These are phyloP conservation scores for Lamellibrachia satsuma DNA, from an alignment of 2,888 invertebrate genomes.

Conservation along the genomic window DNA sequence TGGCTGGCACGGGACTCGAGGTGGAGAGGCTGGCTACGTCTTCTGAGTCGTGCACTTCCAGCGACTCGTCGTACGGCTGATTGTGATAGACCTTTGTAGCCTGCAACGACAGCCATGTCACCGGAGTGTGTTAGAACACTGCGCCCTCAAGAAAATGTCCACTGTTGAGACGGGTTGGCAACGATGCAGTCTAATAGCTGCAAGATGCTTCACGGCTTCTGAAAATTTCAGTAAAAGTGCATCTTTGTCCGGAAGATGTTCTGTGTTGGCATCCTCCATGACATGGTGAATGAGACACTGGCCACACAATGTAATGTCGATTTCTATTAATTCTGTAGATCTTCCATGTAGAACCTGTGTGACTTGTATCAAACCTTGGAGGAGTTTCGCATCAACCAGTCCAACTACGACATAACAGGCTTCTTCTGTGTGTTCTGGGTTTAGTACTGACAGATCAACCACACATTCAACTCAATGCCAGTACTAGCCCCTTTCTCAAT, in stretches of 20 bases:
- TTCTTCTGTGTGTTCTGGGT: not conserved
- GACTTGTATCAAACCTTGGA: no score
- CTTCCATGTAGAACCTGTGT: no score
- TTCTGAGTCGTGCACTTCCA: constrained; percentile 64
- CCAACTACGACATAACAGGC: no score
- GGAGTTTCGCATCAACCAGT: no score
- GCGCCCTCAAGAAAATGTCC: not conserved
- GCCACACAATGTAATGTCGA: not conserved
- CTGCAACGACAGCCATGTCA: not conserved
- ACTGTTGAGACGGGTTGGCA: not conserved
- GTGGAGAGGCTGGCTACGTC: constrained; percentile 64
- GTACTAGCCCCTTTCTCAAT: not conserved
- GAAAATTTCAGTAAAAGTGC: not conserved
- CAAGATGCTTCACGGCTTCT: not conserved
- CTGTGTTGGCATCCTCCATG: not conserved
- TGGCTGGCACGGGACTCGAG: constrained; percentile 54
- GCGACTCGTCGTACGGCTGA: constrained; percentile 65
- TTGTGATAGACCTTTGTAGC: constrained; percentile 53
- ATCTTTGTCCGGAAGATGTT: not conserved
- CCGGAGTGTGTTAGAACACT: not conserved
- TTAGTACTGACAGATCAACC: not conserved
- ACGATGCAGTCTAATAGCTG: not conserved
- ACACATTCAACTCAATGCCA: not conserved
- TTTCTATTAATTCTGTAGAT: not conserved
- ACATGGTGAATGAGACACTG: not conserved